Conservation (phyloP, 2,113 vertebrate genomes). For the Rynchops niger region DNA sequence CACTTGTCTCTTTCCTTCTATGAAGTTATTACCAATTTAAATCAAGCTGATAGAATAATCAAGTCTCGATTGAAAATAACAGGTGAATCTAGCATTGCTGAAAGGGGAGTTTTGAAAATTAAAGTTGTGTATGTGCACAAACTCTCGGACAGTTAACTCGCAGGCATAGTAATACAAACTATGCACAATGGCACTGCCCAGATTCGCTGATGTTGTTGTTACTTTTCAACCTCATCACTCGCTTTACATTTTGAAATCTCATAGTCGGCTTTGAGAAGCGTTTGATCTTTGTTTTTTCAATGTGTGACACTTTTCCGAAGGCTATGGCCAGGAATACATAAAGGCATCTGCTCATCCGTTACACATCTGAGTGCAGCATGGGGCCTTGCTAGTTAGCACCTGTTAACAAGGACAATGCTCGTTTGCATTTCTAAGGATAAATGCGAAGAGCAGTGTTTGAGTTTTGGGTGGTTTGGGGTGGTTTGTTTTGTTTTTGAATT, state of each 20-base stretch:
- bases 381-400: neutral
- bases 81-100: neutral
- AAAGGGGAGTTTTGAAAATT: neutral
- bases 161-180: neutral
- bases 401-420: neutral
- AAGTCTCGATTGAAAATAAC: neutral
- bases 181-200: neutral
- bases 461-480: neutral
- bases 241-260: neutral
- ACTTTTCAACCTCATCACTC: neutral
- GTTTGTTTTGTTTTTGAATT: neutral
- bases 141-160: neutral
- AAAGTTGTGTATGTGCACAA: neutral
- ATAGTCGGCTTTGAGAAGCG: neutral
- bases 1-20: neutral
- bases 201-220: fast-evolving
- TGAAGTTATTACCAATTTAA: neutral
- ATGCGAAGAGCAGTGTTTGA: neutral
- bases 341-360: neutral
- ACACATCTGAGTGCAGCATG: neutral
- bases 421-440: neutral
- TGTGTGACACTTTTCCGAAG: neutral
- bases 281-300: neutral
- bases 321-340: neutral
- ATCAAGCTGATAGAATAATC: neutral